phyloP scores from a whole-genome alignment of 2,113 vertebrate genomes.

The Aldabrachelys gigantea region DNA sequence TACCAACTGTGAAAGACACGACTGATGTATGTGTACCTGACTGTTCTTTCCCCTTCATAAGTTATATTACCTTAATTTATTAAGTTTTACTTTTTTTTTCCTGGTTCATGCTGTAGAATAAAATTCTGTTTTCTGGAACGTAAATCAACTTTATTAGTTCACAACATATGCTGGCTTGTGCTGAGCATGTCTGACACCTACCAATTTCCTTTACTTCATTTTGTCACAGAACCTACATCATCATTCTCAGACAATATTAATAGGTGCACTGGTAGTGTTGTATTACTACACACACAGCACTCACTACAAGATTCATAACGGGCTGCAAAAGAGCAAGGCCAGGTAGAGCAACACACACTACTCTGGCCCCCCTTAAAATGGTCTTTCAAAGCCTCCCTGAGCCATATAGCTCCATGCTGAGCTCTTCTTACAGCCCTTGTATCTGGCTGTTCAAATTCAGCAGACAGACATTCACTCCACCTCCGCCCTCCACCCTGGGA shows the following conservation, averaged over 20 bases:
- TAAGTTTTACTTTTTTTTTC: not conserved
- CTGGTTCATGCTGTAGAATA: not conserved
- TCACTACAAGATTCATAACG: not conserved
- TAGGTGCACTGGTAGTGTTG: not conserved
- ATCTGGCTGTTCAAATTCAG: not conserved
- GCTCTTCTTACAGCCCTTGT: not conserved
- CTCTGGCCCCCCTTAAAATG: not conserved
- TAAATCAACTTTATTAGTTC: not conserved
- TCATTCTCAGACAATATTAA: not conserved
- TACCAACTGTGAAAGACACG: too few species aligned
- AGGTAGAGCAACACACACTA: not conserved
- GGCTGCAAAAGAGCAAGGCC: not conserved
- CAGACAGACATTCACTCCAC: not conserved
- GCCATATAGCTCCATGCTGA: not conserved
- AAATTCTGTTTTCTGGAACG: not conserved
- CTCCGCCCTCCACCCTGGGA: not conserved
- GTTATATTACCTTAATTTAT: not conserved
- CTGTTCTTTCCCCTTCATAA: not conserved
- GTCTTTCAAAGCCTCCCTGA: not conserved
- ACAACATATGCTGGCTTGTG: not conserved
- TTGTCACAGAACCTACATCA: not conserved
- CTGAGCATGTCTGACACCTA: too few species aligned
- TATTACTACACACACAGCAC: not conserved
- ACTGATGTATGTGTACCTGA: too few species aligned
- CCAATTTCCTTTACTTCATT: not conserved